Base-by-base conservation (phyloP, 2,797 vertebrate species). In the Liasis olivaceus region DNA sequence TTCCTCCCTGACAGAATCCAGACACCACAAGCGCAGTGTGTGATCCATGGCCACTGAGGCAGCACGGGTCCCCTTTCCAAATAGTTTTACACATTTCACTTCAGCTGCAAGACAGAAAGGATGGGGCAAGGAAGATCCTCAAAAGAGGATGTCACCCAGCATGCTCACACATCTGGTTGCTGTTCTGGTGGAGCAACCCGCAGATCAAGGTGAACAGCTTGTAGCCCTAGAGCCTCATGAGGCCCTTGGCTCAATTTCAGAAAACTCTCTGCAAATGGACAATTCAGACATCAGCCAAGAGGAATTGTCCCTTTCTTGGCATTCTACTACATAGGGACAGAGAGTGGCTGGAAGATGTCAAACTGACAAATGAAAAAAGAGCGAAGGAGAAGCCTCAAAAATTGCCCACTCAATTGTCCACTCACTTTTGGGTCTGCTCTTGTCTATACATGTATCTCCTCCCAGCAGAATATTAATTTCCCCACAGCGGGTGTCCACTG, bases 1-100 rank as follows among this genome's bases (percentile, higher is more conserved):
- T 94, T 98, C 96, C 95, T 97, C 96, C 93, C 96, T 97, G 90
- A 98, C 98, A 9, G 95, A 98, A 20, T 93, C 94, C 62, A 98
- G 93, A 92, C 97, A 97, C 98, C 98, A 98, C 89, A 96, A 95
- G 59, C 66, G 94, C 95, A 99, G 93, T 0, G 97, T 98, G 62
- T 96, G 95, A 51, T 99, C 98, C 24, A 91, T 94, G 13, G 98
- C 98, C 91, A 98, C 95, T 47, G 98, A 98, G 92, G 98, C 88
- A 93, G 97, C 98, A 1, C 95, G 77, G 11, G 94, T 94, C 54
- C 97, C 96, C 88, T 93, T 94, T 15, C 94, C 96, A 72, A 97
- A 96, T 77, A 98, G 91, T 90, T 95, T 97, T 69, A 98, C 90
- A 0, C 94, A 96, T 91, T 96, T 96, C 77, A 99, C 96, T 0